Percentiles rank a stretch among this genome's conserved stretches.
Evolutionary conservation across 2,797 vertebrate genomes (phyloP).

Genomic region (Helarctos malayanus): DNA sequence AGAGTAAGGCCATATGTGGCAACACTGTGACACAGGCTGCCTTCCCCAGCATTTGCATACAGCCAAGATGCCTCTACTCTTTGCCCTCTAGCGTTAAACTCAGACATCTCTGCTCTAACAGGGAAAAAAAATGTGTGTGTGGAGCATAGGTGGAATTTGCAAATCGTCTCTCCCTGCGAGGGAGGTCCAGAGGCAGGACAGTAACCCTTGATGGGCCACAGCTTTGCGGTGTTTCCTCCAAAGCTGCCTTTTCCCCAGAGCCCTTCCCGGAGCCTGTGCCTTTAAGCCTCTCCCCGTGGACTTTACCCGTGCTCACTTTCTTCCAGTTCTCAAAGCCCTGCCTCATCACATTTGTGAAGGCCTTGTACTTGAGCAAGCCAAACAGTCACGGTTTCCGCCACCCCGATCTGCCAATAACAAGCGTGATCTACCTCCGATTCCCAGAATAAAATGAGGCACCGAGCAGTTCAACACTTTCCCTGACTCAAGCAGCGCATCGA

Average conservation of each 20-base stretch:
- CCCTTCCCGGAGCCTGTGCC: slow-evolving; percentile 21
- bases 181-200: not conserved
- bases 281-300: slow-evolving; percentile 36
- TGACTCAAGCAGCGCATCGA: not conserved
- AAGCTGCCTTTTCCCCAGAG: not conserved
- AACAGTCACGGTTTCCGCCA: slow-evolving; percentile 16
- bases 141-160: slow-evolving; percentile 38
- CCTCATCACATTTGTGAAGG: slow-evolving; percentile 74
- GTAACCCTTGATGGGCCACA: not conserved
- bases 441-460: slow-evolving; percentile 43
- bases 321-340: slow-evolving; percentile 56
- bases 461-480: not conserved
- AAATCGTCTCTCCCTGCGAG: not conserved
- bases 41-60: not conserved
- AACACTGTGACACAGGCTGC: not conserved
- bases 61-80: not conserved
- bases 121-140: not conserved
- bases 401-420: slow-evolving; percentile 50
- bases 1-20: slow-evolving; percentile 55
- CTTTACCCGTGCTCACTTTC: slow-evolving; percentile 58
- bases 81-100: slow-evolving; percentile 52
- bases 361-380: slow-evolving; percentile 50
- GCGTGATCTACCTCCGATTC: not conserved
- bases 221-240: not conserved
- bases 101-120: not conserved